These are phyloP conservation scores for Myotis pilosus DNA, from an alignment of 2,797 vertebrate genomes.

Conservation along the genomic window DNA sequence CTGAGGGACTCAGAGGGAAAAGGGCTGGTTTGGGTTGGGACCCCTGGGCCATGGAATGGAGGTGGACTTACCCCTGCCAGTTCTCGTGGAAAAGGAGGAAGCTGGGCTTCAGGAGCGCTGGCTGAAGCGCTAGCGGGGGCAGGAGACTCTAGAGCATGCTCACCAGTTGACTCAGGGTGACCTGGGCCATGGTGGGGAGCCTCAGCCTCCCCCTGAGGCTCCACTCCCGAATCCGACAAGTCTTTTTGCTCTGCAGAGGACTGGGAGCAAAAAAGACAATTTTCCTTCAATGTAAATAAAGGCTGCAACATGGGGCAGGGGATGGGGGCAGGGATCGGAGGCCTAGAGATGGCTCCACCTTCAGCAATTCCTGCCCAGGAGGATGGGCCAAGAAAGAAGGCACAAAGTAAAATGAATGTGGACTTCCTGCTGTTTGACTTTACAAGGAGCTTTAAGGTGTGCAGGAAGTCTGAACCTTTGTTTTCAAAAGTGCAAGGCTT, in stretches of 20 bases:
- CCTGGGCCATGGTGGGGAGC: conserved; percentile 76
- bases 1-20: neutral
- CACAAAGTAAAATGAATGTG: neutral
- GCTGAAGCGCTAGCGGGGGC: conserved; percentile 78
- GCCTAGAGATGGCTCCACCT: neutral
- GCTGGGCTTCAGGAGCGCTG: conserved; percentile 81
- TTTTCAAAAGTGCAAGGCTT: neutral
- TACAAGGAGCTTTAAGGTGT: neutral
- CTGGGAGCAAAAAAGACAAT: conserved; percentile 86
- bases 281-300: conserved; percentile 82
- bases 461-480: neutral
- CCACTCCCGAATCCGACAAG: conserved; percentile 83
- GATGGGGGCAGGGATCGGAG: neutral
- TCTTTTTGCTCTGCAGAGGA: conserved; percentile 85
- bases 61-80: conserved; percentile 84
- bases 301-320: conserved; percentile 54
- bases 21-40: neutral
- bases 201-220: conserved; percentile 83
- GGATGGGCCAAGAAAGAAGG: neutral
- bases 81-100: conserved; percentile 79
- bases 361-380: neutral
- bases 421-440: neutral
- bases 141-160: conserved; percentile 78
- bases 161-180: conserved; percentile 79
- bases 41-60: conserved; percentile 65